phyloP scores from a whole-genome alignment of 2,888 invertebrate species.

The Hesperia comma region DNA sequence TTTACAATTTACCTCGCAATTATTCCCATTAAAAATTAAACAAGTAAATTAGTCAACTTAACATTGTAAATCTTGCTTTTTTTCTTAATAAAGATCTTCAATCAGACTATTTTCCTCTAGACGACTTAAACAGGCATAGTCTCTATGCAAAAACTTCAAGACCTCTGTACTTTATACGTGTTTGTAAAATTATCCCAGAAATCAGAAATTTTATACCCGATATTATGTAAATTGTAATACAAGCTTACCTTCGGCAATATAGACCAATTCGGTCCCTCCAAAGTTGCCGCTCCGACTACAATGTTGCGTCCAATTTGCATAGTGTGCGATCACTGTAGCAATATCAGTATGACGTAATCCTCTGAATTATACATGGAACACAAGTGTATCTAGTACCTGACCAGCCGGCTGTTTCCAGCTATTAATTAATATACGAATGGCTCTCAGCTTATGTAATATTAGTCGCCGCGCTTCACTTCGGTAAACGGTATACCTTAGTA shows the following conservation, averaged over 20 bases:
- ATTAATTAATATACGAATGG: slow-evolving; percentile 21
- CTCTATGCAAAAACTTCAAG: no score
- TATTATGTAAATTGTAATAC: background rate
- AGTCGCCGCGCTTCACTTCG: no score
- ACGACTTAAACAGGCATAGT: no score
- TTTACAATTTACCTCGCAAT: no score
- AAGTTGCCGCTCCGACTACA: slow-evolving; percentile 9
- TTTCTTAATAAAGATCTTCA: no score
- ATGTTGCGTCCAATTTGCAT: slow-evolving; percentile 24
- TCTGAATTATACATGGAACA: slow-evolving; percentile 27
- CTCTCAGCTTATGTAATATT: background rate
- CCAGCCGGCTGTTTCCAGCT: slow-evolving; percentile 2
- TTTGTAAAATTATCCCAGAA: background rate
- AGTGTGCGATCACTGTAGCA: slow-evolving; percentile 14
- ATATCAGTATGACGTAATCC: slow-evolving; percentile 24
- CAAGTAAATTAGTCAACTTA: no score
- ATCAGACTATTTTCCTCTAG: no score
- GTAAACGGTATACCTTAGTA: no score
- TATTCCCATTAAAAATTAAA: no score
- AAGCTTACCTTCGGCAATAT: background rate
- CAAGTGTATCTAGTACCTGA: slow-evolving; percentile 22
- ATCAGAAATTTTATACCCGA: background rate
- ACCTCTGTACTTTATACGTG: no score
- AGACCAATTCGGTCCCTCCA: slow-evolving; percentile 2
- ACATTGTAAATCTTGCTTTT: no score